Evolutionary conservation across 2,113 vertebrate genomes (phyloP), one percentile per base, ranked within the genome.

Genomic region (Jacana jacana): DNA sequence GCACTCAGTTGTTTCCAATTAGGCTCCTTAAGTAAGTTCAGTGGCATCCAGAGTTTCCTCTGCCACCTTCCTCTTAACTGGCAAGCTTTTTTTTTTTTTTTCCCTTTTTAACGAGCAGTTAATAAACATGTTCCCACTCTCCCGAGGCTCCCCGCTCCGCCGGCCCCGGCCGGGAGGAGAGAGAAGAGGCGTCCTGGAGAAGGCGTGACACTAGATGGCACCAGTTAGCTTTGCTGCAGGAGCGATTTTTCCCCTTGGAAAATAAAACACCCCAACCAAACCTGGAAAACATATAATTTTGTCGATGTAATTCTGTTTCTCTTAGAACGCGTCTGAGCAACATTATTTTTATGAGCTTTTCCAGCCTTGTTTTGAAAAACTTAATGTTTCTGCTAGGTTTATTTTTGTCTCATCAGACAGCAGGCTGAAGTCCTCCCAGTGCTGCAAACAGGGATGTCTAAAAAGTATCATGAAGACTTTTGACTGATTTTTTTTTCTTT

Each of bases 251-350:
- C 92, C 86, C 90, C 58, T 86, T 31, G 95, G 95, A 96, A 97
- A 97, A 97, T 91, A 96, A 95, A 95, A 93, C 94, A 96, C 89
- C 80, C 92, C 72, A 92, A 92, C 78, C 92, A 87, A 97, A 96
- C 86, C 96, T 96, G 93, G 95, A 97, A 98, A 97, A 97, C 95
- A 95, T 91, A 79, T 96, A 96, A 97, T 97, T 96, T 92, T 70
- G 91, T 92, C 90, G 86, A 72, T 94, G 91, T 86, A 93, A 97
- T 93, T 96, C 92, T 90, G 83, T 95, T 97, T 91, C 86, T 92
- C 48, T 93, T 95, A 92, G 93, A 94, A 96, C 91, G 92, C 78
- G 91, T 73, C 96, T 97, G 88, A 97, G 90, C 88, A 88, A 96
- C 87, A 94, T 95, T 95, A 96, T 96, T 96, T 96, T 96, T 96